Conservation (phyloP, 2,888 invertebrate species). For the Aphidoletes aphidimyza region DNA sequence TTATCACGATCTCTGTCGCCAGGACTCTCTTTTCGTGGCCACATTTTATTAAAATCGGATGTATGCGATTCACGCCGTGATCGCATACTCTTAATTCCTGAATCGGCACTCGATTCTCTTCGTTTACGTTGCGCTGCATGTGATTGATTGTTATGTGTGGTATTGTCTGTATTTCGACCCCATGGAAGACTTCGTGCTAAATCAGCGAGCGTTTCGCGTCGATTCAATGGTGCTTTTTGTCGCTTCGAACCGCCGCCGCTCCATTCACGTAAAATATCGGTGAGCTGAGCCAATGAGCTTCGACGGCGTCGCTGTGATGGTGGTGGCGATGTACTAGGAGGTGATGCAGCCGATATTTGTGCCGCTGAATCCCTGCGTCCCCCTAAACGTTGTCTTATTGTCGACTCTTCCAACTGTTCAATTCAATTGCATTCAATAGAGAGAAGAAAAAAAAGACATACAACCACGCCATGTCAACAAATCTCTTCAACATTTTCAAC, state of each 20-base stretch:
- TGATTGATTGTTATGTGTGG: conserved; percentile 63
- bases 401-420: conserved; percentile 77
- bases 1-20: conserved; percentile 61
- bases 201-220: conserved; percentile 88
- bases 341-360: conserved; percentile 85
- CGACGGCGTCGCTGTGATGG: conserved; percentile 77
- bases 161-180: conserved; percentile 73
- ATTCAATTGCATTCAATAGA: neutral
- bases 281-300: conserved; percentile 87
- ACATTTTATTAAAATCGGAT: conserved; percentile 77
- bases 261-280: conserved; percentile 90
- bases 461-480: neutral
- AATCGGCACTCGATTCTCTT: conserved; percentile 89
- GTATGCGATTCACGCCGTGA: conserved; percentile 80
- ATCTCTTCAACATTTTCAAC: neutral
- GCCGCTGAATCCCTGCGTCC: conserved; percentile 90
- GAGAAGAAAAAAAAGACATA: neutral
- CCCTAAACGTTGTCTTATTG: conserved; percentile 84
- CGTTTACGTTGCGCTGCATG: conserved; percentile 74
- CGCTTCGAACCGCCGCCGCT: conserved; percentile 74
- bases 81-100: conserved; percentile 81
- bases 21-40: conserved; percentile 77
- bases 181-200: conserved; percentile 86
- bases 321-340: conserved; percentile 80
- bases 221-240: conserved; percentile 76